phyloP scores from a whole-genome alignment of 2,797 vertebrate genomes.

The Naso thynnoides region DNA sequence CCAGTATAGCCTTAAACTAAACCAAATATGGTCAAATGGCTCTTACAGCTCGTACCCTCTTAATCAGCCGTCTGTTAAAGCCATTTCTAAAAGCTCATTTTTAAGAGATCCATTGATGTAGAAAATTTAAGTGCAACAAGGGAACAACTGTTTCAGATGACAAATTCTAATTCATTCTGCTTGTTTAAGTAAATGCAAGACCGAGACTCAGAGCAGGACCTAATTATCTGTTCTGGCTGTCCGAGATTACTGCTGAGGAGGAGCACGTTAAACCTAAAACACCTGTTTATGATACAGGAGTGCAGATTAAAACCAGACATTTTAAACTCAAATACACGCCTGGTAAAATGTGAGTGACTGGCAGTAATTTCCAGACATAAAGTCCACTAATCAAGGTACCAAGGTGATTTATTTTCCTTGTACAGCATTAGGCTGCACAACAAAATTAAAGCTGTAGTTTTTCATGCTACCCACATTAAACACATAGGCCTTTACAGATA shows the following conservation, averaged over 20 bases:
- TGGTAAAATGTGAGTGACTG: not conserved
- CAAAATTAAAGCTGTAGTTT: too few relatives aligned
- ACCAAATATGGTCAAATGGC: constrained; percentile 40
- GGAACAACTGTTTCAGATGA: constrained; percentile 32
- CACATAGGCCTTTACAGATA: too few relatives aligned
- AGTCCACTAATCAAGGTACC: not conserved
- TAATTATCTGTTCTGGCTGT: constrained; percentile 30
- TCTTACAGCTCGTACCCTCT: constrained; percentile 27
- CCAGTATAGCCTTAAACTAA: constrained; percentile 47
- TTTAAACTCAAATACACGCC: constrained; percentile 1
- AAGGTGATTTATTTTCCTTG: too few relatives aligned
- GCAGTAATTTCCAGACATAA: not conserved
- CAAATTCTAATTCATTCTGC: constrained; percentile 19
- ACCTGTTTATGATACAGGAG: constrained; percentile 32
- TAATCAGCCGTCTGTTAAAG: constrained; percentile 47
- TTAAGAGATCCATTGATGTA: constrained; percentile 40
- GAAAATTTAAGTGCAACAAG: constrained; percentile 29
- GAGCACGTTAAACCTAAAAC: constrained; percentile 32
- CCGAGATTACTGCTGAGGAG: constrained; percentile 24
- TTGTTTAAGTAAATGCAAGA: constrained; percentile 35
- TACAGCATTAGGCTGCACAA: too few relatives aligned
- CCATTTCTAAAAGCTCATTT: constrained; percentile 25
- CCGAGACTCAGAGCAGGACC: constrained; percentile 10
- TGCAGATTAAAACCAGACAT: constrained; percentile 39
- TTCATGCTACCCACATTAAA: too few relatives aligned